Percentiles rank a stretch among this genome's conserved stretches.
Conservation (phyloP, 2,888 invertebrate species). For the Vanessa cardui region DNA sequence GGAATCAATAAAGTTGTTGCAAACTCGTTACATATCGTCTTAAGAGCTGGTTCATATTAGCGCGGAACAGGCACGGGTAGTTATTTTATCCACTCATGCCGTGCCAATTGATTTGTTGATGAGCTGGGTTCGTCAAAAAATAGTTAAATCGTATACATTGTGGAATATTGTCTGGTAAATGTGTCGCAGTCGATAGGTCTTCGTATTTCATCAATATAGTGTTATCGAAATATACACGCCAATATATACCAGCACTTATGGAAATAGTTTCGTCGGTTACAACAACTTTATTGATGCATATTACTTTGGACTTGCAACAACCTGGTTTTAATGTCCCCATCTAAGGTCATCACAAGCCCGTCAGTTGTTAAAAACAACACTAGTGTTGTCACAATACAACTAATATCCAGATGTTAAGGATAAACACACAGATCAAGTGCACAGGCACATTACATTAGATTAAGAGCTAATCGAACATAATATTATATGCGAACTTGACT, state of each 20-base stretch:
- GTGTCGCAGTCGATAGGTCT: too few species aligned
- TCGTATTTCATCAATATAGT: too few species aligned
- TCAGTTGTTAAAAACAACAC: constrained; percentile 51
- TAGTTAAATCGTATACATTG: too few species aligned
- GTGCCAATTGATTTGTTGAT: too few species aligned
- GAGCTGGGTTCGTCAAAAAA: too few species aligned
- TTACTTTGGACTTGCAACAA: constrained; percentile 52
- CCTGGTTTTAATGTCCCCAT: constrained; percentile 54
- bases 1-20: constrained; percentile 26
- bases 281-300: constrained; percentile 47
- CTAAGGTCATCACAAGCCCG: constrained; percentile 51
- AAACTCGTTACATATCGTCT: constrained; percentile 11
- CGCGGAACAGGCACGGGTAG: too few species aligned
- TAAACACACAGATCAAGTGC: constrained; percentile 65
- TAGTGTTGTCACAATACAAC: constrained; percentile 55
- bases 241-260: too few species aligned
- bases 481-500: constrained; percentile 76
- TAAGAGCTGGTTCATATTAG: neutral
- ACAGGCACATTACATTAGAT: constrained; percentile 79
- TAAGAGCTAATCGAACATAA: constrained; percentile 76
- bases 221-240: too few species aligned
- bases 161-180: too few species aligned
- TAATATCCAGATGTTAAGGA: constrained; percentile 39
- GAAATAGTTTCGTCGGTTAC: constrained; percentile 7
- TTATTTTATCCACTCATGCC: too few species aligned